Conservation (phyloP, 2,888 invertebrate species). For the Pteria penguin region DNA sequence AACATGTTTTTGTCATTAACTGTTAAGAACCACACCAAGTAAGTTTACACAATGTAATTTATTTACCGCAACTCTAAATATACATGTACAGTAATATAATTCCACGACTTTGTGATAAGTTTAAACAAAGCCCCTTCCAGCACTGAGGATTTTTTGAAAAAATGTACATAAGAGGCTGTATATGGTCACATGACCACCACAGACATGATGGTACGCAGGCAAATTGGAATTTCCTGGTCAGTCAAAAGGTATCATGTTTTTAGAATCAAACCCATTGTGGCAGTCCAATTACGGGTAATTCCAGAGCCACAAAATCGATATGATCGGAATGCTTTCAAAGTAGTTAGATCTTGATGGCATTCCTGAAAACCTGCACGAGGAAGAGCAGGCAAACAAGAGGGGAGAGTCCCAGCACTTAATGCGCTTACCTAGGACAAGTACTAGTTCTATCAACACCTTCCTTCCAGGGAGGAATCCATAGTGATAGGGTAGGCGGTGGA, state of each 20-base stretch:
- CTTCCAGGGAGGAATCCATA: neutral
- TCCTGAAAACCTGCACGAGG: neutral
- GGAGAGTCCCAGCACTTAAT: conserved; percentile 23
- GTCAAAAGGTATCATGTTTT: conserved; percentile 36
- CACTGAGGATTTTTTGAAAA: too few relatives aligned
- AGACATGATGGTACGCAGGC: neutral
- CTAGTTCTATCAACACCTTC: neutral
- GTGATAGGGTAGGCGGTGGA: conserved; percentile 4
- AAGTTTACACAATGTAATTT: too few relatives aligned
- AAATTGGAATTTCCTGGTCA: conserved; percentile 6
- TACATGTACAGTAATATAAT: too few relatives aligned
- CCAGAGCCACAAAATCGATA: conserved; percentile 24
- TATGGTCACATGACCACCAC: neutral
- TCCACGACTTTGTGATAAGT: too few relatives aligned
- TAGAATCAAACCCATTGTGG: conserved; percentile 9
- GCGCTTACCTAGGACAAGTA: neutral
- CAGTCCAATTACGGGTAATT: conserved; percentile 1
- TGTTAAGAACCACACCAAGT: too few relatives aligned
- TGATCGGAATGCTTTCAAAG: conserved; percentile 30
- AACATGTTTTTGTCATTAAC: too few relatives aligned
- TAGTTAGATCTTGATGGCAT: conserved; percentile 2
- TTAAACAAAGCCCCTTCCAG: too few relatives aligned
- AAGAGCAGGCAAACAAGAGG: conserved; percentile 26
- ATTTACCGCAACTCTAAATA: too few relatives aligned
- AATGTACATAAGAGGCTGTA: too few relatives aligned